These are phyloP conservation scores for Eolophus roseicapilla DNA, from an alignment of 2,113 vertebrate genomes.

Conservation along the genomic window DNA sequence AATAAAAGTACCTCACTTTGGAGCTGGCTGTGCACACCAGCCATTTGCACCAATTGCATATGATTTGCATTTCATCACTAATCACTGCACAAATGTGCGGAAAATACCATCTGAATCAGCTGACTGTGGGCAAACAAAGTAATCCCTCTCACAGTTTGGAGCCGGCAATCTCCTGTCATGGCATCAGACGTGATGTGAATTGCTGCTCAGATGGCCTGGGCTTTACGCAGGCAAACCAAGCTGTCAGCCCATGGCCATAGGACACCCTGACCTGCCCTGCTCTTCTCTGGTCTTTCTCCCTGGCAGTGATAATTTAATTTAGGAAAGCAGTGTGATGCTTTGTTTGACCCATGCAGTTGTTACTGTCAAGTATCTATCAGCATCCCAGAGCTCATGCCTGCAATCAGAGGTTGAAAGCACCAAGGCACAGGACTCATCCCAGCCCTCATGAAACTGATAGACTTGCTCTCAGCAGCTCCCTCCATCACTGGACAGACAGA, in stretches of 20 bases:
- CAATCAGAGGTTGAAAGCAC: neutral
- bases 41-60: conserved; percentile 28
- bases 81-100: neutral
- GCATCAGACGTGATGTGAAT: neutral
- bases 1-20: neutral
- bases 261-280: neutral
- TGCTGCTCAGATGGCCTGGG: neutral
- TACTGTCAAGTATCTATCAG: neutral
- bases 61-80: conserved; percentile 33
- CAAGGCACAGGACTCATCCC: neutral
- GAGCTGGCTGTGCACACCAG: conserved; percentile 2
- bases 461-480: neutral
- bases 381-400: neutral
- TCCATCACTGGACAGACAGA: neutral
- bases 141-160: neutral
- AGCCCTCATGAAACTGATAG: neutral
- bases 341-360: neutral
- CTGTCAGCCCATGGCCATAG: neutral
- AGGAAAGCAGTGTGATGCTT: neutral
- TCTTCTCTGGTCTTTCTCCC: neutral
- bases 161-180: neutral
- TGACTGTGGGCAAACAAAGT: conserved; percentile 27
- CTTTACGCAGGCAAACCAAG: neutral
- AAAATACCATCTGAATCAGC: conserved; percentile 17
- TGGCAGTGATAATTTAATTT: neutral